A percentile compares a stretch with the other conserved stretches of the same genome.
Conservation (phyloP, 2,888 invertebrate genomes). For the Chalcosyrphus nemorum region DNA sequence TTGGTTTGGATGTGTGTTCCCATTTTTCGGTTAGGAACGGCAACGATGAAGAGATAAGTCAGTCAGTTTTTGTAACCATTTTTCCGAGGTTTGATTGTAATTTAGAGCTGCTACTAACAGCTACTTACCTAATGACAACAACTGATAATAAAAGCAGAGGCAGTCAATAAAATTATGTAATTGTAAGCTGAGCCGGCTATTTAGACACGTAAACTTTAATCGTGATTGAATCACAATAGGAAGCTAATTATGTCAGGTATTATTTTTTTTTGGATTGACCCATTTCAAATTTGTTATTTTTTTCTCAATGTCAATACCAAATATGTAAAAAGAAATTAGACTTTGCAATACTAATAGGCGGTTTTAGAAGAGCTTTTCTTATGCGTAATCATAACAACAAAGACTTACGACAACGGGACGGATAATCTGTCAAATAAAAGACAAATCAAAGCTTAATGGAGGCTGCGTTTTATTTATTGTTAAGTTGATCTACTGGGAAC, state of each 20-base stretch:
- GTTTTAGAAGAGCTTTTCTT: no score
- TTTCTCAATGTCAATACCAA: no score
- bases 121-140: conserved; percentile 8
- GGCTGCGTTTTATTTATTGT: no score
- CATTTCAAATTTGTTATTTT: no score
- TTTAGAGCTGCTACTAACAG: not conserved
- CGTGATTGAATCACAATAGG: not conserved
- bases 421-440: no score
- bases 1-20: not conserved
- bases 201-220: not conserved
- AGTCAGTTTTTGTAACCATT: not conserved
- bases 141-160: conserved; percentile 21
- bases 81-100: not conserved
- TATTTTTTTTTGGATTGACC: not conserved
- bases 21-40: not conserved
- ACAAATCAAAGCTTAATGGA: no score
- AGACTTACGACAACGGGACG: no score
- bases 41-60: not conserved
- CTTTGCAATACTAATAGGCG: no score
- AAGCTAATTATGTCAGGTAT: not conserved
- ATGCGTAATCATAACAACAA: no score
- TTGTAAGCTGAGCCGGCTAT: not conserved
- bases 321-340: no score
- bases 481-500: no score
- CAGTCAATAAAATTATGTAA: not conserved